Evolutionary conservation across 1,140 invertebrate genomes (phyloP).

Genomic region (Charaxes varanes): DNA sequence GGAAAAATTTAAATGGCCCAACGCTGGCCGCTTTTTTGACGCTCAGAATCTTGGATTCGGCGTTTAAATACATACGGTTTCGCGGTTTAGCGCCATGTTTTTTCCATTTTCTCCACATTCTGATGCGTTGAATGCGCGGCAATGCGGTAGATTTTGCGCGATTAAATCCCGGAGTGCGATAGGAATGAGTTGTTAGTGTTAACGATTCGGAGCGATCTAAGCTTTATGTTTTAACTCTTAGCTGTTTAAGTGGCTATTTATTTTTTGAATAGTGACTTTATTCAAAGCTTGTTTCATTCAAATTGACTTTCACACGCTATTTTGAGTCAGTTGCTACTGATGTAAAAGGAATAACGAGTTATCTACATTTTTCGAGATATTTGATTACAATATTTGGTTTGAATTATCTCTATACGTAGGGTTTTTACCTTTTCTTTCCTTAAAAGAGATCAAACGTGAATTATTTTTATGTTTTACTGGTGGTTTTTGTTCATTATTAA

Average conservation of each 20-base stretch:
- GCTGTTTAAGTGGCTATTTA: constrained; percentile 7
- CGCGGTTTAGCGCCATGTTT: constrained; percentile 72
- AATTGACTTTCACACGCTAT: constrained; percentile 17
- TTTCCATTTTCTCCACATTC: constrained; percentile 67
- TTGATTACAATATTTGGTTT: too few relatives aligned
- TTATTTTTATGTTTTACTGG: too few relatives aligned
- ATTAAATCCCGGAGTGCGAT: constrained; percentile 55
- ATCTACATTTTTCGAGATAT: too few relatives aligned
- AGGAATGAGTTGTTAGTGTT: constrained; percentile 66
- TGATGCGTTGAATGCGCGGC: constrained; percentile 42
- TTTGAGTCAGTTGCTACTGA: too few relatives aligned
- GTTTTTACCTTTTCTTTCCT: too few relatives aligned
- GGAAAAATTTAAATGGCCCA: constrained; percentile 70
- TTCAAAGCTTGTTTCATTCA: constrained; percentile 9
- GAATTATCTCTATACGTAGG: too few relatives aligned
- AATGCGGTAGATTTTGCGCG: constrained; percentile 59
- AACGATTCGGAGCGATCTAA: constrained; percentile 34
- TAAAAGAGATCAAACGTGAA: too few relatives aligned
- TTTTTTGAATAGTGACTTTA: constrained; percentile 10
- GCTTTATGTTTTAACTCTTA: constrained; percentile 9
- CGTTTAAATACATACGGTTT: constrained; percentile 72
- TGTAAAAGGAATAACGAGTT: too few relatives aligned
- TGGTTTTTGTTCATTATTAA: too few relatives aligned
- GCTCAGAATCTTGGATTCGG: constrained; percentile 56
- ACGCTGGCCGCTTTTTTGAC: constrained; percentile 56